Base-by-base conservation (phyloP, 2,797 vertebrate species). In the Varecia variegata region DNA sequence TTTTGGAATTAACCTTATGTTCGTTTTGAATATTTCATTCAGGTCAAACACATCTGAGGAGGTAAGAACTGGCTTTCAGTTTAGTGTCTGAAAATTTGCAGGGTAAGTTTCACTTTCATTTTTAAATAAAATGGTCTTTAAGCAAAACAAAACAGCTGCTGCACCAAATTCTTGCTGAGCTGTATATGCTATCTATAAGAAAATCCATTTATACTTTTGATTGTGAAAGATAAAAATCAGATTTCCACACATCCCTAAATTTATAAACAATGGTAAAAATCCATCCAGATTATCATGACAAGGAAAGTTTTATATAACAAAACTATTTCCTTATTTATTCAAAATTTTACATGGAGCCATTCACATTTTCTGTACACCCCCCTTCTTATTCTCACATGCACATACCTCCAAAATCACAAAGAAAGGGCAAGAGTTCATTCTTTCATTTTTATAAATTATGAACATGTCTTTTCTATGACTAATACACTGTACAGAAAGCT, bases 11-110 rank as follows among this genome's bases (percentile, higher is more conserved):
- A 47, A 88, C 47, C 43, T 68, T 62, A 5, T 84, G 67, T 96
- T 83, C 35, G 65, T 20, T 87, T 82, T 89, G 81, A 79, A 40
- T 84, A 86, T 58, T 70, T 90, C 85, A 88, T 65, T 92, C 82
- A 90, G 10, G 30, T n/a, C 68, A 90, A 87, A 87, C 27, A 60
- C 30, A 30, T 30, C 32, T 81, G 32, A 8, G 3, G 25, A 90
- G 1, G 27, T 27, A 90, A 88, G 45, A 80, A 43, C 3, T 94
- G 6, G 45, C 27, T 95, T 92, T 77, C n/a, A 68, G 35, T 56
- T 76, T 92, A 74, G 7, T 68, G 40, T 40, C 58, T 90, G 67
- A 84, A 80, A 94, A 93, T 88, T 2, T 93, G 4, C 40, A 88
- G 20, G 50, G 18, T 1, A 79, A 87, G 25, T 68, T 97, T 83